Base-by-base conservation (phyloP, 1,140 invertebrate species). In the Octopus sinensis region DNA sequence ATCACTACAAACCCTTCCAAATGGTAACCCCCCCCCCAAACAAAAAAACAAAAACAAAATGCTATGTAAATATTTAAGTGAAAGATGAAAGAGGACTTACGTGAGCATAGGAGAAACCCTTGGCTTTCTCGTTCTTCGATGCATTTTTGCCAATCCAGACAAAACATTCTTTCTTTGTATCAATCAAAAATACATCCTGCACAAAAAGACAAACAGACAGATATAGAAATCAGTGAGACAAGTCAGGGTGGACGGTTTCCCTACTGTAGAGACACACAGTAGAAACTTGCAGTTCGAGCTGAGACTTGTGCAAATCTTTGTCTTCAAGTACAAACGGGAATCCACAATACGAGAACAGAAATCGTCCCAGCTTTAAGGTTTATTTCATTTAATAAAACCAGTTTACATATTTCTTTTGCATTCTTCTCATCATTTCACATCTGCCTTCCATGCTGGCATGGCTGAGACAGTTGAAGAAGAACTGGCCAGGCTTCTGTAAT, bases 71-170 rank as follows among this genome's bases (percentile, higher is more conserved):
- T 17, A 17, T 9, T 7, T 7, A 62, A 62, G 56, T 12, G 9
- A 73, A 73, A 73, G 30, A 9, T n/a, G 4, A 17, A n/a, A 5
- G 6, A 68, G 4, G 75, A 88, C 88, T 86, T 86, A 91, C 90
- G 80, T 90, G 88, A 76, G 89, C 90, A 83, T 90, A 90, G 13
- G 80, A 81, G 80, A 91, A 83, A 4, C 87, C 89, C 83, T 90
- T 89, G 80, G 83, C 87, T 53, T 86, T 88, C 76, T 91, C 90
- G 56, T 79, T 78, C 6, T 92, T 90, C 86, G 94, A 94, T 12
- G 95, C 93, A n/a, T 92, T 91, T 68, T 93, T 91, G n/a, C 96
- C 96, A 73, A 95, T 93, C 96, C 96, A 97, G 12, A 96, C 92
- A 86, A 95, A 96, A 76, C 95, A 92, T 12, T 86, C 84, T 13